phyloP scores from a whole-genome alignment of 2,113 vertebrate species.

The Cercopithecus mona region DNA sequence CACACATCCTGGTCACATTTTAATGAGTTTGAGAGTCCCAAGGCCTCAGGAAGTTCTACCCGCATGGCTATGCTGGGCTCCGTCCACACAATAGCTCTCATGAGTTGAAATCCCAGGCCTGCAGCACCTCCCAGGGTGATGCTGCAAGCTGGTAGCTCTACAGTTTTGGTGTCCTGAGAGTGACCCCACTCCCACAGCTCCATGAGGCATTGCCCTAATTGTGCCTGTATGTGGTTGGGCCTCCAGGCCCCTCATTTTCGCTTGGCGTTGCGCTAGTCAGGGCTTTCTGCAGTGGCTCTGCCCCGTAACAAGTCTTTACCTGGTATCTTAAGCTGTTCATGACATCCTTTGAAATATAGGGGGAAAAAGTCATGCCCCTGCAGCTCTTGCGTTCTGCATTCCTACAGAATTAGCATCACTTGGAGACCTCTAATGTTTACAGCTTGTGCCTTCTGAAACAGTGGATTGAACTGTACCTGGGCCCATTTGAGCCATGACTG shows the following conservation, averaged over 20 bases:
- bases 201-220: too few relatives aligned
- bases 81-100: too few relatives aligned
- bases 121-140: too few relatives aligned
- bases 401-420: neutral
- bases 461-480: neutral
- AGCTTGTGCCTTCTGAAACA: neutral
- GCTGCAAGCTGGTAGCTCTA: too few relatives aligned
- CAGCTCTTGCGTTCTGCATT: neutral
- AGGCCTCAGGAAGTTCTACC: too few relatives aligned
- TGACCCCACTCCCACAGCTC: too few relatives aligned
- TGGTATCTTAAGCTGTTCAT: neutral
- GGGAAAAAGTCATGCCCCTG: neutral
- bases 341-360: neutral
- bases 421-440: neutral
- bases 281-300: neutral
- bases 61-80: too few relatives aligned
- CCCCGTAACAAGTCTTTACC: neutral
- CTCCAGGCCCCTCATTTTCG: neutral
- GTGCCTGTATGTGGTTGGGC: too few relatives aligned
- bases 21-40: too few relatives aligned
- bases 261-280: neutral
- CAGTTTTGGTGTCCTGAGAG: too few relatives aligned
- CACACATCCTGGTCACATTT: too few relatives aligned
- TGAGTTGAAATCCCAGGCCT: too few relatives aligned
- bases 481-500: neutral